Base-by-base conservation (phyloP, 2,797 vertebrate species). In the Protosalanx chinensis region DNA sequence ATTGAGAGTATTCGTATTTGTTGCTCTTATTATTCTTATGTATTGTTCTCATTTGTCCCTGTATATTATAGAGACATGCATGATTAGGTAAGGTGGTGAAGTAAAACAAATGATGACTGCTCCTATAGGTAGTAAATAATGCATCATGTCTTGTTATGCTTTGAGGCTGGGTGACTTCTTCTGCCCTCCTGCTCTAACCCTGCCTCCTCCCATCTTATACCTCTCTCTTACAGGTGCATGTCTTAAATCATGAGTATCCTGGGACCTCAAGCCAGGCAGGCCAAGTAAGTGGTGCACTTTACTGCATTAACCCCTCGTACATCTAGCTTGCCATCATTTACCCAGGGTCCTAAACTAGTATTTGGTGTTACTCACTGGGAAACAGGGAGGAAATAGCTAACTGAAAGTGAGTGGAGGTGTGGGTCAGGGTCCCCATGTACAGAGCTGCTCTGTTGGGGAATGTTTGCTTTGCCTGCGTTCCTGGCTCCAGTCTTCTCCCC, bases 361-460 rank as follows among this genome's bases (percentile, higher is more conserved):
- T 72, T 56, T 76, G 78, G 60, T 79, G 70, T 72, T 75, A 67
- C 65, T 68, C 71, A 23, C 4, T 49, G 16, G 53, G 63, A 16
- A 10, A n/a, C 61, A 35, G 3, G 12, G 5, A 49, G 66, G 78
- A 70, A 88, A 88, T 91, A 79, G 72, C 87, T 90, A 85, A 89
- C 73, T 73, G 73, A 80, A 84, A 58, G 84, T 75, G 75, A 76
- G 84, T 76, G 79, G 80, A 75, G 82, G 76, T 82, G 80, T 76
- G 78, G 89, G 86, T 90, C 89, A 90, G 82, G 85, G 89, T 89
- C 86, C 87, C 86, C 67, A 65, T 75, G 85, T 80, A 94, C 91
- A 94, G 90, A 90, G 90, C 73, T 5, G 67, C 88, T 90, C 90
- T 94, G 91, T 94, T 91, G 72, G 83, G 79, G 80, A 79, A 83